These are phyloP conservation scores for Ophthalmolycus amberensis DNA, from an alignment of 2,113 vertebrate species.

Conservation along the genomic window DNA sequence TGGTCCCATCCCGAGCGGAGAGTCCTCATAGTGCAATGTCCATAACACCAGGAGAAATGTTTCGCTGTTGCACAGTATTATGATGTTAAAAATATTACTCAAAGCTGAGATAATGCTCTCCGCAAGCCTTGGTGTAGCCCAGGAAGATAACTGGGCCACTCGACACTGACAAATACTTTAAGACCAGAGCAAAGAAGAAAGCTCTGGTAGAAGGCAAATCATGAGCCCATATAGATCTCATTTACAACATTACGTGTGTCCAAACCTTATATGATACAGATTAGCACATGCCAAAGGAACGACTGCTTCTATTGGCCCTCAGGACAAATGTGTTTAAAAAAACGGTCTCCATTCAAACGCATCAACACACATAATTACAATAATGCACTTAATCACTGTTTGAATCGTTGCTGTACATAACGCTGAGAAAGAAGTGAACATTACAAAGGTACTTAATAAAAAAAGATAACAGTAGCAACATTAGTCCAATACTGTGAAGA, in stretches of 20 bases:
- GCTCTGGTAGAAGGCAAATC: slow-evolving; percentile 60
- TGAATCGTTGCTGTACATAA: slow-evolving; percentile 77
- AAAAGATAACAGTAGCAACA: slow-evolving; percentile 72
- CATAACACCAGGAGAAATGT: slow-evolving; percentile 34
- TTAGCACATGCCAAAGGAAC: slow-evolving; percentile 62
- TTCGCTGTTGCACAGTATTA: slow-evolving; percentile 34
- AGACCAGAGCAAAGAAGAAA: slow-evolving; percentile 35
- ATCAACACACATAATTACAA: slow-evolving; percentile 69
- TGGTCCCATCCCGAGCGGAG: slow-evolving; percentile 26
- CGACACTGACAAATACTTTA: slow-evolving; percentile 34
- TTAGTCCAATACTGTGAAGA: slow-evolving; percentile 71
- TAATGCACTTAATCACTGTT: slow-evolving; percentile 79
- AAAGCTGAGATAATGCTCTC: slow-evolving; percentile 20
- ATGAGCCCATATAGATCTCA: slow-evolving; percentile 53
- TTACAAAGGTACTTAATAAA: slow-evolving; percentile 76
- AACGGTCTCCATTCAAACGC: slow-evolving; percentile 64
- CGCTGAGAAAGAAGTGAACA: slow-evolving; percentile 67
- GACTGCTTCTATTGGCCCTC: slow-evolving; percentile 20
- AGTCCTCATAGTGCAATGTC: slow-evolving; percentile 33
- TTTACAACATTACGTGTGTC: slow-evolving; percentile 51
- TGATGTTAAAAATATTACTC: slow-evolving; percentile 65
- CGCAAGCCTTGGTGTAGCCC: slow-evolving; percentile 9
- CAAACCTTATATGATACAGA: slow-evolving; percentile 48
- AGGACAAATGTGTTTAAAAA: slow-evolving; percentile 36
- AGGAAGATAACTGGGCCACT: slow-evolving; percentile 12